These are phyloP conservation scores for Lepus townsendii DNA, from an alignment of 2,797 vertebrate species.

Conservation along the genomic window DNA sequence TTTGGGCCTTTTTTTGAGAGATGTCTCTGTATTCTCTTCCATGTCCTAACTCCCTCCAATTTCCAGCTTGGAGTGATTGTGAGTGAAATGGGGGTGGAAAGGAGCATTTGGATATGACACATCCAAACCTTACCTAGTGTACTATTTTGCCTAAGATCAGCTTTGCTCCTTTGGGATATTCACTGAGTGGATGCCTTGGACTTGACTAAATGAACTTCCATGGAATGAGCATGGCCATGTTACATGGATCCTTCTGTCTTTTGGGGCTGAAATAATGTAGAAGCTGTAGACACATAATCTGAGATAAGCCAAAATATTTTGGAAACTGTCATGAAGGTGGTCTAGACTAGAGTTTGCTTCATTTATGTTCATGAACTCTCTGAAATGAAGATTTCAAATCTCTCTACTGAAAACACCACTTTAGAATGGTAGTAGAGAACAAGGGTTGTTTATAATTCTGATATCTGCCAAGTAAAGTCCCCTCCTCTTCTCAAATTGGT, in stretches of 20 bases:
- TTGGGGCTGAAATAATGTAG: background rate
- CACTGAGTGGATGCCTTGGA: background rate
- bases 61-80: background rate
- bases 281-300: background rate
- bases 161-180: constrained; percentile 23
- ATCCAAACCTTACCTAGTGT: constrained; percentile 25
- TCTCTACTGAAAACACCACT: constrained; percentile 6
- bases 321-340: constrained; percentile 4
- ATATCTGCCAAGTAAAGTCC: background rate
- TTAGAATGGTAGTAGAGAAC: background rate
- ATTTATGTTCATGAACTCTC: constrained; percentile 37
- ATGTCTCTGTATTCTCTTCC: background rate
- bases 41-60: background rate
- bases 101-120: background rate
- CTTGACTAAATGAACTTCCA: constrained; percentile 11
- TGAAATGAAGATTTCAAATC: constrained; percentile 47
- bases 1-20: background rate
- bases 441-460: background rate
- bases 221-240: background rate
- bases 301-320: background rate
- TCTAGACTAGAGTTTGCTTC: constrained; percentile 26
- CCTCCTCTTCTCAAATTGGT: background rate
- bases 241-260: background rate
- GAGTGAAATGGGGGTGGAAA: background rate
- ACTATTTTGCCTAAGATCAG: constrained; percentile 5